Conservation (phyloP, 2,113 vertebrate genomes). For the Chitala chitala region DNA sequence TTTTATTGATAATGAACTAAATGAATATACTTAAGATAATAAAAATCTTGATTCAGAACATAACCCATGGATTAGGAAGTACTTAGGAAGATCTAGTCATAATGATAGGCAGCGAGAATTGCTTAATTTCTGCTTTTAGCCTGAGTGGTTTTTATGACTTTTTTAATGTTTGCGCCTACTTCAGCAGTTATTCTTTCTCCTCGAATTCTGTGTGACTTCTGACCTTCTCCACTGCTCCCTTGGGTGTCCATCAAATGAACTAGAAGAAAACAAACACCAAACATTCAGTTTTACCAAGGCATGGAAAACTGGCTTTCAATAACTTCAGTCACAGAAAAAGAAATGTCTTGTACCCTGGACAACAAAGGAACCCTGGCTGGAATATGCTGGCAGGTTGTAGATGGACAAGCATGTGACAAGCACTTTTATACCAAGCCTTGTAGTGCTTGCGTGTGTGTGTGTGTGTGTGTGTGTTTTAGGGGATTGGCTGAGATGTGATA, state of each 20-base stretch:
- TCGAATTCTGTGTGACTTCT: conserved; percentile 22
- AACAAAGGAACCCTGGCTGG: not conserved
- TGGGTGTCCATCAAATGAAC: conserved; percentile 12
- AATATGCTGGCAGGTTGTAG: not conserved
- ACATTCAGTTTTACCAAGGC: not conserved
- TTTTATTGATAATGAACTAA: conserved; percentile 5
- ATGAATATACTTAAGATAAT: not conserved
- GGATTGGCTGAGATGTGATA: not conserved
- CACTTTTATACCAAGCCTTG: not conserved
- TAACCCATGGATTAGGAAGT: not conserved
- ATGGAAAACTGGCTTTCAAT: conserved; percentile 7
- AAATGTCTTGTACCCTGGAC: too few species aligned
- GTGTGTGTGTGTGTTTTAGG: too few species aligned
- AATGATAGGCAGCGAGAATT: not conserved
- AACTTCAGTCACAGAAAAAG: conserved; percentile 13
- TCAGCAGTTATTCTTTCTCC: not conserved
- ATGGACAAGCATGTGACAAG: not conserved
- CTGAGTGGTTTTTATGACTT: not conserved
- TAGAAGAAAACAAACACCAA: conserved; percentile 16
- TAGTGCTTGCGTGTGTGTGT: not conserved
- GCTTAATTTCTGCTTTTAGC: not conserved
- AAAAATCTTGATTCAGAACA: not conserved
- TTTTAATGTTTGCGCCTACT: too few species aligned
- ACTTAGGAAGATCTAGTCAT: not conserved
- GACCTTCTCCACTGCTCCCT: not conserved